These are phyloP conservation scores for Andrena praecox DNA, from an alignment of 2,888 invertebrate genomes.

Conservation along the genomic window DNA sequence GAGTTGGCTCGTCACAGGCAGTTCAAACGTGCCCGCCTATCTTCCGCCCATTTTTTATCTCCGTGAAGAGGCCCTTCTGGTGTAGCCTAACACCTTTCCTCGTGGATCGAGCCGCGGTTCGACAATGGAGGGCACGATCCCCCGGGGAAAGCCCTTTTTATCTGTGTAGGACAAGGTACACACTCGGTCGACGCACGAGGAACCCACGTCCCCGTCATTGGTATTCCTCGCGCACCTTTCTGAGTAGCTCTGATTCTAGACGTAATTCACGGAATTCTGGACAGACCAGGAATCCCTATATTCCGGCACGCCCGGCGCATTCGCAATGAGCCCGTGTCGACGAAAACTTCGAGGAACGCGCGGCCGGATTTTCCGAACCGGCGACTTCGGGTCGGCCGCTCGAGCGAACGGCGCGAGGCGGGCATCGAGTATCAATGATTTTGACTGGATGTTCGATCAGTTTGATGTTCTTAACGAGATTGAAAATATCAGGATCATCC, in stretches of 20 bases:
- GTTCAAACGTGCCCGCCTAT: too few relatives aligned
- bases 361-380: constrained; percentile 56
- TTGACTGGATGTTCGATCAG: too few relatives aligned
- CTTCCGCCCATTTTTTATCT: too few relatives aligned
- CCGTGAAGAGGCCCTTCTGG: too few relatives aligned
- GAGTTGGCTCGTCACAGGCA: too few relatives aligned
- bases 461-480: too few relatives aligned
- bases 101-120: background rate
- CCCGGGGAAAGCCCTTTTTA: constrained; percentile 26
- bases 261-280: constrained; percentile 73
- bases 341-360: constrained; percentile 61
- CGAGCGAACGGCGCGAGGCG: too few relatives aligned
- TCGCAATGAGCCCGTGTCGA: constrained; percentile 54
- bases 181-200: constrained; percentile 7
- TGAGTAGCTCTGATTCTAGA: constrained; percentile 75
- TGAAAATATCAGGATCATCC: too few relatives aligned
- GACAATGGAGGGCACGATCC: background rate
- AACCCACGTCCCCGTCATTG: constrained; percentile 54
- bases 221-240: constrained; percentile 58
- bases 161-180: constrained; percentile 15
- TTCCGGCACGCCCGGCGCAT: constrained; percentile 58
- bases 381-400: background rate
- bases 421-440: background rate
- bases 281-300: constrained; percentile 65
- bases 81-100: background rate